Conservation (phyloP, 2,113 vertebrate genomes). For the Haplochromis burtoni region DNA sequence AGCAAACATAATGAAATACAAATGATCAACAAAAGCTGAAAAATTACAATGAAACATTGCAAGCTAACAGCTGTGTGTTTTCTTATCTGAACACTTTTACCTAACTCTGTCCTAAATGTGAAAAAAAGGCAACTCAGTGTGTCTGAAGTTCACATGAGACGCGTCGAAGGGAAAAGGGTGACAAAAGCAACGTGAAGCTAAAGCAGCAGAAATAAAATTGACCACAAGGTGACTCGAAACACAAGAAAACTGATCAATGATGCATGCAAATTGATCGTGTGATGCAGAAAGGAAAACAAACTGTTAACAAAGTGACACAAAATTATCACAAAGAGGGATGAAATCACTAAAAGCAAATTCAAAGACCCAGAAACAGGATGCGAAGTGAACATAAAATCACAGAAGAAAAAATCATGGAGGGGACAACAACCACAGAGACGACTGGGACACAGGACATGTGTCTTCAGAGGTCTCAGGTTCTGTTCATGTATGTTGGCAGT, state of each 20-base stretch:
- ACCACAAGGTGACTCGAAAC: neutral
- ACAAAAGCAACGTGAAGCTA: neutral
- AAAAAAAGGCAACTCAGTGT: accelerated
- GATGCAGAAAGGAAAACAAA: neutral
- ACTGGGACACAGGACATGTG: neutral
- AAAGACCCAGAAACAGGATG: neutral
- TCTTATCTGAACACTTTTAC: neutral
- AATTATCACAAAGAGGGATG: neutral
- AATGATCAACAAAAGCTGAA: neutral
- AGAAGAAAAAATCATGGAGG: neutral
- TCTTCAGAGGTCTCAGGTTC: neutral
- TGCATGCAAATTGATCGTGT: neutral
- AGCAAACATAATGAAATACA: neutral
- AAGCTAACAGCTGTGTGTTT: neutral
- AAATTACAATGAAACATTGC: neutral
- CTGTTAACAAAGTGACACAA: neutral
- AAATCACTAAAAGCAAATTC: neutral
- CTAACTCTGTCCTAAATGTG: neutral
- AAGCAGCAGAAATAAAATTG: neutral
- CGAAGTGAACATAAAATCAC: neutral
- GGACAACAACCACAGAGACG: neutral
- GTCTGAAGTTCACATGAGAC: neutral
- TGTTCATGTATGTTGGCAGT: neutral
- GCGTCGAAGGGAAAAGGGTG: neutral
- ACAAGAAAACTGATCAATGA: neutral